Conservation (phyloP, 2,797 vertebrate genomes). For the Monodelphis domestica region DNA sequence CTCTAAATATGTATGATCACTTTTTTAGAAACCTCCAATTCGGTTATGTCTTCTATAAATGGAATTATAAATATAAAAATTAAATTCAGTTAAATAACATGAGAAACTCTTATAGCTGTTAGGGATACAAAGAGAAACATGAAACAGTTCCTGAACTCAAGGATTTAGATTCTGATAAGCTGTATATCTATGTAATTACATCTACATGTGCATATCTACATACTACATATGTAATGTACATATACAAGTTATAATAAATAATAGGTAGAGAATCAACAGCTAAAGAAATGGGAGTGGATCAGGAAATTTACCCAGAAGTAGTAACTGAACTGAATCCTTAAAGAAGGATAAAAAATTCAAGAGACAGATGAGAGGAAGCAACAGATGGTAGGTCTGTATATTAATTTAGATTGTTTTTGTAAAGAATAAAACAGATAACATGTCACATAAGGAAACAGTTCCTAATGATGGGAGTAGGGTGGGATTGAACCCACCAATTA, state of each 20-base stretch:
- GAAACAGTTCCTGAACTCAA: neutral
- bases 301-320: neutral
- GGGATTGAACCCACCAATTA: neutral
- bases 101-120: neutral
- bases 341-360: neutral
- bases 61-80: neutral
- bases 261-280: neutral
- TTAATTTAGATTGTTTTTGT: neutral
- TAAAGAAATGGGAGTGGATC: neutral
- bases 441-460: neutral
- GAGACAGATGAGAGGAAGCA: neutral
- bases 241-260: neutral
- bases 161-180: neutral
- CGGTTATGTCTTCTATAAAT: neutral
- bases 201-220: neutral
- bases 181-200: neutral
- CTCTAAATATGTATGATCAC: neutral
- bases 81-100: neutral
- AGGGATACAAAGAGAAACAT: neutral
- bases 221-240: neutral
- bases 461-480: neutral
- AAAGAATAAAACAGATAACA: no score
- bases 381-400: neutral
- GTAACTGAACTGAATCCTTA: neutral
- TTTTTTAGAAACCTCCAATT: neutral